A percentile compares a stretch with the other conserved stretches of the same genome.
Conservation (phyloP, 2,888 invertebrate species). For the Rotaria macrura region DNA sequence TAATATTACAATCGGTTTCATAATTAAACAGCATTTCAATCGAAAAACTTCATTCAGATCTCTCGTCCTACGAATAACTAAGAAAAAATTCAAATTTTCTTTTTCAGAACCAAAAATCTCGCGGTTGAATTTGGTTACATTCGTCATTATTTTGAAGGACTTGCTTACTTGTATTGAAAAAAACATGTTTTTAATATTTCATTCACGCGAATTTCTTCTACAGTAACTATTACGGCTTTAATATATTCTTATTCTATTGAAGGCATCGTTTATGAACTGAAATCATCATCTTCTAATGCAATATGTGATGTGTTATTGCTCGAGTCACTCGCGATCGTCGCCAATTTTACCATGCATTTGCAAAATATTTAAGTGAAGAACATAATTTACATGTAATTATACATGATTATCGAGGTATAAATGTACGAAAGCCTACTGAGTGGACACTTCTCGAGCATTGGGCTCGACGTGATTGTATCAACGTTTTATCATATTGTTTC, state of each 20-base stretch:
- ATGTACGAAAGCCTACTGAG: neutral
- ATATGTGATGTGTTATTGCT: neutral
- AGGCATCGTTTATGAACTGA: neutral
- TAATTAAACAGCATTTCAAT: no score
- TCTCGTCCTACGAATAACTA: no score
- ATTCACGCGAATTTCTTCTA: neutral
- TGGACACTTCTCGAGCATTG: conserved; percentile 9
- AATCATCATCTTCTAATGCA: neutral
- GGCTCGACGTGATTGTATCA: neutral
- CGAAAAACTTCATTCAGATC: no score
- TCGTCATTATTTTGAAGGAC: neutral
- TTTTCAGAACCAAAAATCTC: neutral
- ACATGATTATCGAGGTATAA: neutral
- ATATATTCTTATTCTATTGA: neutral
- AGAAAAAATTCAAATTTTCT: no score
- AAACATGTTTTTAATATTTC: neutral
- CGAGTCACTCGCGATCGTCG: neutral
- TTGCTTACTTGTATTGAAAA: neutral
- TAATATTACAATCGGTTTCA: no score
- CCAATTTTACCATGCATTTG: conserved; percentile 9
- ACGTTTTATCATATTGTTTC: neutral
- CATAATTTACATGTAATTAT: neutral
- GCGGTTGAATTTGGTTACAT: neutral
- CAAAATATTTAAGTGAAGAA: neutral
- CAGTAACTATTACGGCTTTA: neutral